Evolutionary conservation across 2,797 vertebrate genomes (phyloP).

Genomic region (Rhynchonycteris naso): DNA sequence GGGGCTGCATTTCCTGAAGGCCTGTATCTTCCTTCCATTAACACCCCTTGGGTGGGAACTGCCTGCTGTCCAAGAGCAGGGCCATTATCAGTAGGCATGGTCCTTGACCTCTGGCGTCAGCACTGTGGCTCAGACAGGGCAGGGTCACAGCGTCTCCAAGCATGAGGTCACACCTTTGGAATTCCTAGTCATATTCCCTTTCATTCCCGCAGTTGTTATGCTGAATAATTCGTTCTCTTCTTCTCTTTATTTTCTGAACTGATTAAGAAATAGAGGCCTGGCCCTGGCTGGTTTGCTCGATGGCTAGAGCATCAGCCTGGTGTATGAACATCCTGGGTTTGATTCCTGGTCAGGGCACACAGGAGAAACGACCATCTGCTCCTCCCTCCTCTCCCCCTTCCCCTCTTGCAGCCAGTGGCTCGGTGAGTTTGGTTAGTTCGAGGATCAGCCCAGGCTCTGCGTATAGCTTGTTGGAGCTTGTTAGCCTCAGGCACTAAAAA

Average conservation of each 20-base stretch:
- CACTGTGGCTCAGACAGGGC: background rate
- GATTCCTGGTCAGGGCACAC: too few species aligned
- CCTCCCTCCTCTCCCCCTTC: too few species aligned
- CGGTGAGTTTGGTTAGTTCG: too few species aligned
- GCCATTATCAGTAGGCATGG: background rate
- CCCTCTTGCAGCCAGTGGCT: too few species aligned
- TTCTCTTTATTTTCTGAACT: conserved; percentile 24
- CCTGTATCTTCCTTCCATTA: background rate
- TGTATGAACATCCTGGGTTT: too few species aligned
- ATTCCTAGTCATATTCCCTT: background rate
- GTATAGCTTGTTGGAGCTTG: too few species aligned
- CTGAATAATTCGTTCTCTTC: background rate
- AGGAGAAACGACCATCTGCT: too few species aligned
- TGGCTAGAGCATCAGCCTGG: too few species aligned
- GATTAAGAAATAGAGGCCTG: background rate
- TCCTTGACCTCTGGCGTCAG: background rate
- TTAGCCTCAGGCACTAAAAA: too few species aligned
- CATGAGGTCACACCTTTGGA: background rate
- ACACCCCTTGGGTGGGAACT: background rate
- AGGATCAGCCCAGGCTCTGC: too few species aligned
- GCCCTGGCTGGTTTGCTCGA: too few species aligned
- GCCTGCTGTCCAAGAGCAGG: background rate
- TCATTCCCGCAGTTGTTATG: background rate
- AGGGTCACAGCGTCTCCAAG: background rate
- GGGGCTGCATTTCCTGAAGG: background rate